A percentile compares a stretch with the other conserved stretches of the same genome.
Evolutionary conservation across 2,113 vertebrate species (phyloP).

Genomic region (Poecile atricapillus): DNA sequence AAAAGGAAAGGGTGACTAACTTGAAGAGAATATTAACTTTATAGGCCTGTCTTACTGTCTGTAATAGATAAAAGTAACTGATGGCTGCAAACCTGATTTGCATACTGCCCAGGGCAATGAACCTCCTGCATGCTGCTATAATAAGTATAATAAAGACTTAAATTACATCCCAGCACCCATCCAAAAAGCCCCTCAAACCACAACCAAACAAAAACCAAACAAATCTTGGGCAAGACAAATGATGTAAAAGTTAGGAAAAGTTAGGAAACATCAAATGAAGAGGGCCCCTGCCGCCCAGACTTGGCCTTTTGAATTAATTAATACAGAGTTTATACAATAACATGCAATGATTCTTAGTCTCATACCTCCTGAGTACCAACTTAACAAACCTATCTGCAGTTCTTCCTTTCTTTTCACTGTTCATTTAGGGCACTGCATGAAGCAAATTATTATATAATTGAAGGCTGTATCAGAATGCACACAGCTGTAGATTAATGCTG

Average conservation of each 20-base stretch:
- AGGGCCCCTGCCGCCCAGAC: not conserved
- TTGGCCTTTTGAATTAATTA: not conserved
- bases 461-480: conserved; percentile 15
- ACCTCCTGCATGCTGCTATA: not conserved
- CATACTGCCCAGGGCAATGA: not conserved
- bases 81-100: not conserved
- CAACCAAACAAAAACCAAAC: not conserved
- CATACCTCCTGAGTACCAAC: not conserved
- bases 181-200: not conserved
- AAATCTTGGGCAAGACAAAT: not conserved
- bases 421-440: conserved; percentile 17
- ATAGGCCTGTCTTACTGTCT: not conserved
- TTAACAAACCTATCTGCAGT: conserved; percentile 19
- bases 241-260: not conserved
- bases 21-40: not conserved
- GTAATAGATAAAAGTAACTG: not conserved
- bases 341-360: not conserved
- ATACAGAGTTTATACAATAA: not conserved
- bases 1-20: not conserved
- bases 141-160: not conserved
- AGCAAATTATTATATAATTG: conserved; percentile 22
- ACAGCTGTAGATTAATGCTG: not conserved
- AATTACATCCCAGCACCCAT: not conserved
- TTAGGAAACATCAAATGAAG: not conserved
- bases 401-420: not conserved